phyloP scores from a whole-genome alignment of 2,888 invertebrate genomes.

The Cheilosia variabilis region DNA sequence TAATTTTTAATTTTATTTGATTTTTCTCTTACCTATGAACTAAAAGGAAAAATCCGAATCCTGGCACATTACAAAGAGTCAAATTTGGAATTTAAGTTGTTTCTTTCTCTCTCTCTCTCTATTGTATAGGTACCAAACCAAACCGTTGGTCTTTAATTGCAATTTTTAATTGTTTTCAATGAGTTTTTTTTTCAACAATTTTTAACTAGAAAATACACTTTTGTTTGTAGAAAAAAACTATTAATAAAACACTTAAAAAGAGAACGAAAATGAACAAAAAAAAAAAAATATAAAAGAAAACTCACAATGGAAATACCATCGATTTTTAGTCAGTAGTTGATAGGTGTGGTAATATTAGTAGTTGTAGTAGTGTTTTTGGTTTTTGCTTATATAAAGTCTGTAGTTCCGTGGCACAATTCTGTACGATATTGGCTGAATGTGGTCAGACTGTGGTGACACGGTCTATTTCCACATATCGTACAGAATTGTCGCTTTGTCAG shows the following conservation, averaged over 20 bases:
- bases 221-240: constrained; percentile 65
- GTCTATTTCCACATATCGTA: constrained; percentile 95
- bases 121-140: constrained; percentile 71
- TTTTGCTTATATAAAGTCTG: constrained; percentile 67
- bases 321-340: constrained; percentile 62
- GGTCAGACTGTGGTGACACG: constrained; percentile 95
- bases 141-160: constrained; percentile 74
- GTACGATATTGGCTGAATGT: constrained; percentile 79
- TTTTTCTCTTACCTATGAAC: constrained; percentile 55
- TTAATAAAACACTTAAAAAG: constrained; percentile 45
- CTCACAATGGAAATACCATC: constrained; percentile 62
- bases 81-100: constrained; percentile 53
- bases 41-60: constrained; percentile 62
- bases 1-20: background rate
- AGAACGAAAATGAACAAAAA: constrained; percentile 34
- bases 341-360: constrained; percentile 62
- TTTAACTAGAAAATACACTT: constrained; percentile 71
- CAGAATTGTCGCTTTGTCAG: constrained; percentile 98
- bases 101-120: constrained; percentile 27
- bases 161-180: constrained; percentile 57
- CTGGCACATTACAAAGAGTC: constrained; percentile 69
- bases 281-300: constrained; percentile 9
- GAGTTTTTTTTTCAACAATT: constrained; percentile 42
- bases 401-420: constrained; percentile 83
- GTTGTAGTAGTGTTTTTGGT: constrained; percentile 67